Evolutionary conservation across 2,888 invertebrate genomes (phyloP), one percentile per base, ranked within the genome.

Genomic region (Cloeon dipterum): DNA sequence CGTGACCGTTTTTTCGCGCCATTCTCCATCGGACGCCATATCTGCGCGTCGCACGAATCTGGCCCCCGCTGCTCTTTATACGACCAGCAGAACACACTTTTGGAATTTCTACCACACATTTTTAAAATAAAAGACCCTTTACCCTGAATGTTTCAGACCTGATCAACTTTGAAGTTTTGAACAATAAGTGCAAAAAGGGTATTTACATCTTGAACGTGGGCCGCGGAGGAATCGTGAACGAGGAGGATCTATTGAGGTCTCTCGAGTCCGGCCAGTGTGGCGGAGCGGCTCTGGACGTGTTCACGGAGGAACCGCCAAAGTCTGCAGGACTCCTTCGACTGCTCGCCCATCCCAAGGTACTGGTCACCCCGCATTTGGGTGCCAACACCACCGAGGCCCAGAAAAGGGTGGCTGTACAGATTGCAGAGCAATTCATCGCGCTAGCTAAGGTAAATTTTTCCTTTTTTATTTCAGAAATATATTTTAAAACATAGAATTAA

Each of bases 341-440:
- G 10, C 77, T 91, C 40, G 65, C 74, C 46, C 88, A 94, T 54
- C 79, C 85, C 0, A 72, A 77, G 49, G 82, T 93, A 16, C 66
- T 93, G 34, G 82, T 85, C 20, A 94, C 96, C 1, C 96, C 96
- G 3, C 98, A 98, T 65, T 69, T 98, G 48, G 91, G 82, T 57
- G 96, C 96, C 3, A 91, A 85, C 43, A 98, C 96, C 0, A 65
- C 69, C 11, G 96, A 98, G 58, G 96, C 96, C 0, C 96, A 98
- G 57, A 65, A 75, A 18, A 68, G 93, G 20, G 94, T 96, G 0
- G 94, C 94, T 5, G 74, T 77, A 13, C 94, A 98, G 60, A 85
- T 98, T 38, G 89, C 94, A 0, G 82, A 91, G 50, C 93, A 96
- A 58, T 75, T 98, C 47, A 71, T 94, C 8, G 79, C 76, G 42